Evolutionary conservation across 2,888 invertebrate genomes (phyloP), one percentile per base, ranked within the genome.

Genomic region (Nomada goodeniana): DNA sequence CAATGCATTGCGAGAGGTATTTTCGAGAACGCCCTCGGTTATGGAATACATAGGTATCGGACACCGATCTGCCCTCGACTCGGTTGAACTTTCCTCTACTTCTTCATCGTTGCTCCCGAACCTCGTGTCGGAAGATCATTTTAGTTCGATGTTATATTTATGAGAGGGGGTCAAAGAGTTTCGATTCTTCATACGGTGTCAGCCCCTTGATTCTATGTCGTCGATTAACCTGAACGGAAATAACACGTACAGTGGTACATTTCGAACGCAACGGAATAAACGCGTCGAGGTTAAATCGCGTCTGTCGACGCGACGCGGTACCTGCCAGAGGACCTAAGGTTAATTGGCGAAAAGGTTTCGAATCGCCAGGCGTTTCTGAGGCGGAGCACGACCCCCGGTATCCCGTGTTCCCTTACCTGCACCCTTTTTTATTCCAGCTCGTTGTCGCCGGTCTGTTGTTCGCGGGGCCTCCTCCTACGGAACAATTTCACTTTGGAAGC

Each of bases 401-500:
- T 5, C 36, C 36, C 11, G 50, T 76, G 69, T 65, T 71, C 70
- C 61, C 44, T 36, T 75, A 50, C 63, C 73, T 57, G 63, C 53
- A 52, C 59, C 65, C 50, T 86, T 85, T 85, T 86, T 86, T 84
- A 72, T 78, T 70, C 73, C 36, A 53, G 20, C 47, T 59, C 20
- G 61, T 80, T 61, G 64, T 64, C 64, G 50, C 20, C 29, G 52
- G 26, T 26, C 59, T n/a, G 53, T 67, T 63, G 82, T 73, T 60
- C 71, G 47, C 70, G 52, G 55, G 52, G 63, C 36, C 72, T 70
- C 29, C 73, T 53, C 67, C 60, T 23, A 50, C 71, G 77, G 75
- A 79, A 84, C 84, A 89, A 89, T 90, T 90, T 90, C 85, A 89
- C 88, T 84, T 88, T 83, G 85, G 87, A 72, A 80, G 68, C 80